Conservation (phyloP, 1,140 invertebrate genomes). For the Hypothenemus hampei region DNA sequence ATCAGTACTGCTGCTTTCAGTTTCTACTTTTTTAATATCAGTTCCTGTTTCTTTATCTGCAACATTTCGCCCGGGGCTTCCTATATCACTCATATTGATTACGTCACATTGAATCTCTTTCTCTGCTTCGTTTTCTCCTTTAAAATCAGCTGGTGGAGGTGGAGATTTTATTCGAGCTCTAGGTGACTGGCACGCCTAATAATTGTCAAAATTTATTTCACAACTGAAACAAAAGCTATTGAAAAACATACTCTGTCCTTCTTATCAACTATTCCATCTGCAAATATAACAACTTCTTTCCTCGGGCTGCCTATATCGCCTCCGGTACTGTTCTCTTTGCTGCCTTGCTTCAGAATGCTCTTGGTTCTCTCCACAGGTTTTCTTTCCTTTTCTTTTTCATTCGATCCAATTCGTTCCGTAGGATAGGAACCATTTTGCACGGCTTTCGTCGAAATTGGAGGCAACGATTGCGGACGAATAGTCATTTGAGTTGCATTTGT, state of each 20-base stretch:
- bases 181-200: conserved; percentile 14
- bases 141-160: conserved; percentile 6
- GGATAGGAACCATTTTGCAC: conserved; percentile 17
- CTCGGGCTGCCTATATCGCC: conserved; percentile 39
- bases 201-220: background rate
- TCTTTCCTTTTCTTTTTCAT: conserved; percentile 7
- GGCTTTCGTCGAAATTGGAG: conserved; percentile 16
- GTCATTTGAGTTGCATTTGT: conserved; percentile 10
- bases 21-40: conserved; percentile 27
- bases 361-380: conserved; percentile 40
- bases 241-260: conserved; percentile 5
- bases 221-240: background rate
- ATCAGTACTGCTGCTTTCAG: conserved; percentile 35
- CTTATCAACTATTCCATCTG: conserved; percentile 28
- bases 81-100: background rate
- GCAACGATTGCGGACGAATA: conserved; percentile 15
- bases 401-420: background rate
- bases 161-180: conserved; percentile 10
- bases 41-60: conserved; percentile 25
- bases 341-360: conserved; percentile 43
- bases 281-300: conserved; percentile 40
- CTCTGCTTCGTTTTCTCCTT: conserved; percentile 29
- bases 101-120: conserved; percentile 27
- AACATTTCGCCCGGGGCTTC: too few relatives aligned
- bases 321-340: conserved; percentile 35